A percentile compares a stretch with the other conserved stretches of the same genome.
These are phyloP conservation scores for Chaunax sp. DNA, from an alignment of 2,797 vertebrate genomes.

Conservation along the genomic window DNA sequence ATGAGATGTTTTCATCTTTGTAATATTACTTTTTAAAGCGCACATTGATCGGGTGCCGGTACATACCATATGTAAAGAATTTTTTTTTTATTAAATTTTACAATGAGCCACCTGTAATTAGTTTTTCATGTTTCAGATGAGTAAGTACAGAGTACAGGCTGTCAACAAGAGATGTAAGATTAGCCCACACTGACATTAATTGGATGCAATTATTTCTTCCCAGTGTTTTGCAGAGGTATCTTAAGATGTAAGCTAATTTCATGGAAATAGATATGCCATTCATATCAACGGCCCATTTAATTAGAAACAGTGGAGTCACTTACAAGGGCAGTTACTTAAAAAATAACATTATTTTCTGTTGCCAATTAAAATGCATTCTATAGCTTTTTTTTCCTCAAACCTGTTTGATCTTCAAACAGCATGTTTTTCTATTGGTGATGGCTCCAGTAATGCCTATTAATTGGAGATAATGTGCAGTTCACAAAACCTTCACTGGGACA, in stretches of 20 bases:
- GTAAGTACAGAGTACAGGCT: slow-evolving; percentile 63
- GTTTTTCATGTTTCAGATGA: slow-evolving; percentile 72
- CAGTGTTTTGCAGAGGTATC: slow-evolving; percentile 46
- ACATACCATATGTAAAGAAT: slow-evolving; percentile 45
- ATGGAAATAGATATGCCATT: slow-evolving; percentile 54
- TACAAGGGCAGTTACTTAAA: slow-evolving; percentile 39
- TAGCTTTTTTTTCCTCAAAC: background rate
- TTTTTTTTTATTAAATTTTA: slow-evolving; percentile 63
- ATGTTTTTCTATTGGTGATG: background rate
- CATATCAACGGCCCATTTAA: slow-evolving; percentile 63
- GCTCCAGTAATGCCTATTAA: slow-evolving; percentile 5
- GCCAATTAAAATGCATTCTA: slow-evolving; percentile 11
- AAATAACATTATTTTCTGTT: slow-evolving; percentile 26
- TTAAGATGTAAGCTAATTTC: slow-evolving; percentile 57
- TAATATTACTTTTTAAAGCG: slow-evolving; percentile 21
- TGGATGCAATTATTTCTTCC: slow-evolving; percentile 72
- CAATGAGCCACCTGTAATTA: slow-evolving; percentile 70
- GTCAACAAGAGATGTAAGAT: slow-evolving; percentile 73
- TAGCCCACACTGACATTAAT: slow-evolving; percentile 78
- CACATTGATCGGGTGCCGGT: slow-evolving; percentile 30
- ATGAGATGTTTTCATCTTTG: background rate
- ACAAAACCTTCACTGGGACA: slow-evolving; percentile 1
- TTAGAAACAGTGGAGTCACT: slow-evolving; percentile 50
- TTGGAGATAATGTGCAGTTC: background rate
- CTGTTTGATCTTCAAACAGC: slow-evolving; percentile 14